Conservation (phyloP, 2,888 invertebrate genomes). For the Subacronicta megacephala region DNA sequence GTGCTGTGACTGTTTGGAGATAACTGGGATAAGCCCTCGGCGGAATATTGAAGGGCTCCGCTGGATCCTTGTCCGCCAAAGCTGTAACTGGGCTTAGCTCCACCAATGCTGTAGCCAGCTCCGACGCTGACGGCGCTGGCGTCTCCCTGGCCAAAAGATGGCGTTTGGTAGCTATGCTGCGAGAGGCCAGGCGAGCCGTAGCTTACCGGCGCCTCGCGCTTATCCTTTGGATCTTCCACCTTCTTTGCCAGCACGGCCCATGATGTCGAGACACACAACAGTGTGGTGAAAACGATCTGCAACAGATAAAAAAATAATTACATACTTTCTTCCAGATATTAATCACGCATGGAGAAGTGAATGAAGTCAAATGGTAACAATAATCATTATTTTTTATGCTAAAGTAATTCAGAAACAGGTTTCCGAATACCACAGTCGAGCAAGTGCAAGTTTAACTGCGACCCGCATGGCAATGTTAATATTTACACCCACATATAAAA, state of each 20-base stretch:
- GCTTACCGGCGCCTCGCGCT: slow-evolving; percentile 77
- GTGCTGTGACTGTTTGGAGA: slow-evolving; percentile 73
- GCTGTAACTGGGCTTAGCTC: slow-evolving; percentile 76
- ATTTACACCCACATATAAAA: slow-evolving; percentile 81
- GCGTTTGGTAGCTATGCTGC: slow-evolving; percentile 64
- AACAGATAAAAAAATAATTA: slow-evolving; percentile 65
- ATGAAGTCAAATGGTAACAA: slow-evolving; percentile 45
- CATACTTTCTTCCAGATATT: slow-evolving; percentile 44
- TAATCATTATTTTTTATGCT: slow-evolving; percentile 61
- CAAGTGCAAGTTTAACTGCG: slow-evolving; percentile 68
- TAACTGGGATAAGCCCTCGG: slow-evolving; percentile 63
- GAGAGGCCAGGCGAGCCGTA: slow-evolving; percentile 68
- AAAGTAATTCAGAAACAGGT: slow-evolving; percentile 69
- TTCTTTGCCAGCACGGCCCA: slow-evolving; percentile 75
- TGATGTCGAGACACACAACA: slow-evolving; percentile 77
- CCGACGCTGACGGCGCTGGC: slow-evolving; percentile 83
- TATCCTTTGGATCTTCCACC: slow-evolving; percentile 79
- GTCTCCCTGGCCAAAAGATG: slow-evolving; percentile 73
- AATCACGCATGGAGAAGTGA: slow-evolving; percentile 27
- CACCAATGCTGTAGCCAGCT: slow-evolving; percentile 85
- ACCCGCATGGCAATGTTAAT: slow-evolving; percentile 82
- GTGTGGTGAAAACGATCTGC: slow-evolving; percentile 80
- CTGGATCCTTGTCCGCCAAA: slow-evolving; percentile 72
- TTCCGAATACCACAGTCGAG: slow-evolving; percentile 66
- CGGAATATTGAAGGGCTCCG: slow-evolving; percentile 67